phyloP scores from a whole-genome alignment of 2,888 invertebrate genomes.

The Resseliella maxima region DNA sequence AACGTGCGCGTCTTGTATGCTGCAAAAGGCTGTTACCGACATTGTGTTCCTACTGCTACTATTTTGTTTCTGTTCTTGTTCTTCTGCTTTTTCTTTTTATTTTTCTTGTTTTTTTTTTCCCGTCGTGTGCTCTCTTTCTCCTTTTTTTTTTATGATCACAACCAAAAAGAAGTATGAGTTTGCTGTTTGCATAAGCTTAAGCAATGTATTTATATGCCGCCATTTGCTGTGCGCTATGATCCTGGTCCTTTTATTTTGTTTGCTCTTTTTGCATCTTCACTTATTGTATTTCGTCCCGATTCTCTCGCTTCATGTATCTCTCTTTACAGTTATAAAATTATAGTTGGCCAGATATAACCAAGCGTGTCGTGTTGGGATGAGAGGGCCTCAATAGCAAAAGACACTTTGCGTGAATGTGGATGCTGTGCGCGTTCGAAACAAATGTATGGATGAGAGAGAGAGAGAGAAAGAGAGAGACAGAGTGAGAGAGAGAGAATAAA shows the following conservation, averaged over 20 bases:
- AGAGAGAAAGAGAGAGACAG: too few relatives aligned
- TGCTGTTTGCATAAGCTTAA: constrained; percentile 50
- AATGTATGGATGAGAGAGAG: too few relatives aligned
- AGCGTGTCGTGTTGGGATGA: neutral
- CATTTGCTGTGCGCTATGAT: constrained; percentile 53
- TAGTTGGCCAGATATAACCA: constrained; percentile 51
- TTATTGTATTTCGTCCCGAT: constrained; percentile 30
- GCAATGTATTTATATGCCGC: constrained; percentile 48
- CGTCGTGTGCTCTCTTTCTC: neutral
- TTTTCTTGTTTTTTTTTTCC: neutral
- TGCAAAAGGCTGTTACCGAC: neutral
- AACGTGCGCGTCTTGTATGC: neutral
- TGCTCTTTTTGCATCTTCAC: constrained; percentile 48
- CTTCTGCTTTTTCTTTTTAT: neutral
- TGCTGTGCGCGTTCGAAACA: constrained; percentile 15
- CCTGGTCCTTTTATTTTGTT: constrained; percentile 44
- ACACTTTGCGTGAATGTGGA: constrained; percentile 45
- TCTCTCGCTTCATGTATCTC: neutral
- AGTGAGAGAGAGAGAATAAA: too few relatives aligned
- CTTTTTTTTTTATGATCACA: constrained; percentile 28
- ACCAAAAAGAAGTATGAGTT: constrained; percentile 14
- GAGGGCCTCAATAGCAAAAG: constrained; percentile 33
- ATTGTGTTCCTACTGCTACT: neutral
- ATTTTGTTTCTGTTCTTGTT: neutral
- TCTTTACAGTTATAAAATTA: constrained; percentile 53